Conservation (phyloP, 35 echinoderm and acorn worm genomes). For the Eucidaris tribuloides region DNA sequence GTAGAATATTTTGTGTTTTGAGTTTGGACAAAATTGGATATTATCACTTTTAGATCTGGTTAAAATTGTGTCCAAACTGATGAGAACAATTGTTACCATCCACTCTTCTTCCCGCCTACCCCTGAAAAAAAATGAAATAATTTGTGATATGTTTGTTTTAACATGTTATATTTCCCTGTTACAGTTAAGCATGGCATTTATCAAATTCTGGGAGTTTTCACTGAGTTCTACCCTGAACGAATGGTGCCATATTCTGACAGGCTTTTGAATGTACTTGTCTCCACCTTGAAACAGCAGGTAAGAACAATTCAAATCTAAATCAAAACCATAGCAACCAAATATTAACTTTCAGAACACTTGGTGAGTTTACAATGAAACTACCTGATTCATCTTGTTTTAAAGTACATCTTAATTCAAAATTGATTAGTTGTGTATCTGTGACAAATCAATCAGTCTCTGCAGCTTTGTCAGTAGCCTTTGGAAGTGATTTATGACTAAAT, state of each 20-base stretch:
- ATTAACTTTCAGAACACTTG: neutral
- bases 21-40: no score
- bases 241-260: conserved; percentile 69
- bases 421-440: neutral
- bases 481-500: no score
- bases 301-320: neutral
- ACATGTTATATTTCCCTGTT: neutral
- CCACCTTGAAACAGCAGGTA: conserved; percentile 90
- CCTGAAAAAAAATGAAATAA: no score
- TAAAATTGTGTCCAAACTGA: no score
- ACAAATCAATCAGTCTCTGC: no score
- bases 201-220: conserved; percentile 71
- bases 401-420: neutral
- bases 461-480: no score
- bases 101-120: no score
- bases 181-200: conserved; percentile 82
- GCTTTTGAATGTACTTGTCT: conserved; percentile 66
- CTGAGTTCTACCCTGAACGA: conserved; percentile 76
- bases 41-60: no score
- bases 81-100: no score
- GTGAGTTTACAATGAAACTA: neutral
- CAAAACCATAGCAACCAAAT: neutral
- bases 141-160: no score
- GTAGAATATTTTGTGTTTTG: no score
- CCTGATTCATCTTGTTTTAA: neutral